Evolutionary conservation across 2,888 invertebrate species (phyloP), one percentile per base, ranked within the genome.

Genomic region (Agonopterix subpropinquella): DNA sequence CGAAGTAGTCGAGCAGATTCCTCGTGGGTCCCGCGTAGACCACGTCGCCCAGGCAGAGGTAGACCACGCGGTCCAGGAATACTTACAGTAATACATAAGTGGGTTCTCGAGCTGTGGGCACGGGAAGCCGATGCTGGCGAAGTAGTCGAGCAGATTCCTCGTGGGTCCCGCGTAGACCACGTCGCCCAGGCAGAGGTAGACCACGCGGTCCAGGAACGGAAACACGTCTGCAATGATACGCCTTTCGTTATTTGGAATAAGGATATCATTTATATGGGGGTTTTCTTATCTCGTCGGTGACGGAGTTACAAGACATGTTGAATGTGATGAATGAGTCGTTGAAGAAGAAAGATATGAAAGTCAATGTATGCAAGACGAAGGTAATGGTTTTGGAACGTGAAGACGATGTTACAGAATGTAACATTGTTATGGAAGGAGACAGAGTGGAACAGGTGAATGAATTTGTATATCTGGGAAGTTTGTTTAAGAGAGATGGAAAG

Each of bases 91-190:
- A 80, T 98, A 98, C 95, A 98, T 98, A n/a, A 98, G 89, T 0
- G 98, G 98, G 80, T 99, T 99, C 73, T 98, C 98, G 45, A 98
- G 87, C 71, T 97, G 96, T 0, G 98, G 98, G 77, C 98, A 99
- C 0, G 98, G 98, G 74, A 98, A 98, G 2, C 98, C 98, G 59
- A 98, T 96, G 56, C 94, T 94, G 49, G 96, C 94, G 78, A 98
- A 99, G 80, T 99, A 98, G 70, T 96, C 96, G 53, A 98, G 89
- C 91, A 99, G 95, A 62, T 96, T 94, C 47, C 96, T 90, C 0
- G 98, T 98, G 8, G 96, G 95, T 0, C 98, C 98, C 0, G 95
- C 95, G 77, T 96, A 96, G 3, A 98, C 97, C 36, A 97, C 95
- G 64, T 98, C 96, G 0, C 96, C 96, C 39, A 98, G 89, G 62